phyloP scores from a whole-genome alignment of 2,797 vertebrate species.

The Centropyge bicolor region DNA sequence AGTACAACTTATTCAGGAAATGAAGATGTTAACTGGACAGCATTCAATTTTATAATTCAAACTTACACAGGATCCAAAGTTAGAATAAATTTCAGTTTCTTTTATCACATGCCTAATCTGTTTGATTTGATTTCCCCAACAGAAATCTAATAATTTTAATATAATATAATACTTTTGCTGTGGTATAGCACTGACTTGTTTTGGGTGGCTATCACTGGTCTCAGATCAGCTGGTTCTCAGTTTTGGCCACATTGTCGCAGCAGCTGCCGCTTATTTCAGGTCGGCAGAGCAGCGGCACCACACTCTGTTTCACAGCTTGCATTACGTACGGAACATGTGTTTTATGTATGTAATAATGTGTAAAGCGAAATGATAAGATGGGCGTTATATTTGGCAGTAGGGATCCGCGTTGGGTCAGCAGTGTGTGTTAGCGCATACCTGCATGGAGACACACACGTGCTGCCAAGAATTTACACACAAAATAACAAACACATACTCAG shows the following conservation, averaged over 20 bases:
- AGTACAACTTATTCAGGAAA: neutral
- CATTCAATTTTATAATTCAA: neutral
- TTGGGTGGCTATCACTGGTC: neutral
- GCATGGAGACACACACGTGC: constrained; percentile 8
- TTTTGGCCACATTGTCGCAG: neutral
- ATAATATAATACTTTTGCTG: neutral
- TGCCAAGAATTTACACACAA: constrained; percentile 13
- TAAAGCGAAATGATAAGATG: constrained; percentile 32
- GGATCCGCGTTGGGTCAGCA: constrained; percentile 32
- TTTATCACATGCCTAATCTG: neutral
- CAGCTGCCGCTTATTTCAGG: constrained; percentile 8
- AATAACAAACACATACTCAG: constrained; percentile 21
- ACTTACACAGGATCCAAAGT: neutral
- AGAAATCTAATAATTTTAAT: no score
- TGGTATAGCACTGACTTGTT: neutral
- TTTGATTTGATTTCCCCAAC: neutral
- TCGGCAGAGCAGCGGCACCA: constrained; percentile 8
- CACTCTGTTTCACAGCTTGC: constrained; percentile 16
- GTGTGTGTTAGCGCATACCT: constrained; percentile 34
- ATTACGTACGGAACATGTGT: constrained; percentile 21
- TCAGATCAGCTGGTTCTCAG: constrained; percentile 18
- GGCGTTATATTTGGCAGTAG: constrained; percentile 35
- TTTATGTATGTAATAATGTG: constrained; percentile 53
- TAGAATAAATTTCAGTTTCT: neutral
- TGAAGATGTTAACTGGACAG: constrained; percentile 7